phyloP scores from a whole-genome alignment of 2,888 invertebrate genomes.

The Orthosia incerta region DNA sequence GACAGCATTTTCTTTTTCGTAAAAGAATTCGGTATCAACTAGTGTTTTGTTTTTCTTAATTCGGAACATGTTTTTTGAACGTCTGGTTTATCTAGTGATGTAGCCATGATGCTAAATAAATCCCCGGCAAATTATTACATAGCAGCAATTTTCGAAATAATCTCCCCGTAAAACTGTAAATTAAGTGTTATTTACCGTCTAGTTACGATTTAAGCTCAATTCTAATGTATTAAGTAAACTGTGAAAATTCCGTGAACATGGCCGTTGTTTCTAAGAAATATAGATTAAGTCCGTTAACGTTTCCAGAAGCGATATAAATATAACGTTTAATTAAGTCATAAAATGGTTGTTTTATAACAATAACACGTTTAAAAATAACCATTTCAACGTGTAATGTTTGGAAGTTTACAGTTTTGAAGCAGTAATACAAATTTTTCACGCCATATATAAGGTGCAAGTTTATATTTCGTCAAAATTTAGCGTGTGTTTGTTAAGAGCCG shows the following conservation, averaged over 20 bases:
- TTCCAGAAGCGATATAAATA: constrained; percentile 63
- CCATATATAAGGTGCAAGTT: constrained; percentile 43
- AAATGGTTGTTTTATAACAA: constrained; percentile 61
- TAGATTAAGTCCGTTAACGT: constrained; percentile 44
- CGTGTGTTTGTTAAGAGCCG: constrained; percentile 41
- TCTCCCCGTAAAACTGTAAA: constrained; percentile 32
- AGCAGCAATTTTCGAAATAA: constrained; percentile 36
- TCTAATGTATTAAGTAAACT: constrained; percentile 30
- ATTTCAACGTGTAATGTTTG: constrained; percentile 20
- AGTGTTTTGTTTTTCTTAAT: constrained; percentile 48
- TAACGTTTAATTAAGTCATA: constrained; percentile 62
- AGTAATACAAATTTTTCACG: constrained; percentile 35
- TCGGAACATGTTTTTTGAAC: constrained; percentile 32
- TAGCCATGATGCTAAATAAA: constrained; percentile 33
- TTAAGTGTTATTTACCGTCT: constrained; percentile 36
- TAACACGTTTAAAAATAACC: constrained; percentile 55
- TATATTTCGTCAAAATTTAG: constrained; percentile 53
- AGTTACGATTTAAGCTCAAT: constrained; percentile 36
- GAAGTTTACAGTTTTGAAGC: constrained; percentile 33
- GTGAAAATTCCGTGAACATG: constrained; percentile 36
- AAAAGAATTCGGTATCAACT: constrained; percentile 47
- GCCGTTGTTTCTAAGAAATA: constrained; percentile 43
- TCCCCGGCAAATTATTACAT: constrained; percentile 35
- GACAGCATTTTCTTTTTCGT: constrained; percentile 45
- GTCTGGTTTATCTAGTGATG: constrained; percentile 34